Base-by-base conservation (phyloP, 2,888 invertebrate species). In the Archips crataeganus region DNA sequence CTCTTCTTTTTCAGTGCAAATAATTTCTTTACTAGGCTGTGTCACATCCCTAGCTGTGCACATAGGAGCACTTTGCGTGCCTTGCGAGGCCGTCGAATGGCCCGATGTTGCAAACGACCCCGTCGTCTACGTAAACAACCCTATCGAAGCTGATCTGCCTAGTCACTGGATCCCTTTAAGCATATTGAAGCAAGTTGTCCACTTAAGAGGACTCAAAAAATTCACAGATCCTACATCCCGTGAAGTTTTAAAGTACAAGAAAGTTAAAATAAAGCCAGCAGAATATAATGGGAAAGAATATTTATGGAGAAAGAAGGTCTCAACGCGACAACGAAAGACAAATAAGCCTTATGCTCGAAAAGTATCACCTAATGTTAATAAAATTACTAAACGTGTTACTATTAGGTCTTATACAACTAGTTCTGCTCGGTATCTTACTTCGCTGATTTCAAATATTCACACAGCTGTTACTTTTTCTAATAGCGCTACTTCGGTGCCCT, bases 91-190 rank as follows among this genome's bases (percentile, higher is more conserved):
- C 60, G 76, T 75, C 63, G 78, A 82, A 74, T 79, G 77, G 82
- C 81, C 81, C 45, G 78, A 84, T 59, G 77, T 81, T 47, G 71
- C 66, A 1, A 74, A 77, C 36, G 84, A 85, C 47, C 75, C 79
- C 32, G 60, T 86, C 23, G 67, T 84, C 39, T 88, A 79, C 74
- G 79, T 87, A n/a, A 77, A 76, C 70, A 89, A 88, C 77, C 89
- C 88, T 1, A 86, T 89, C 66, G 89, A 88, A 79, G 79, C 89
- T 4, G 81, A 82, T 8, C 51, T 88, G 45, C 87, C 88, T 32
- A 76, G 87, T 49, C 89, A 88, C 75, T 88, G 87, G 87, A 63
- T 89, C 34, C 87, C 88, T 4, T 9, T 84, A 11, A 85, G 82
- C 60, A 74, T 86, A 47, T 72, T 89, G 57, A 88, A 88, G 57